Base-by-base conservation (phyloP, 2,888 invertebrate genomes). In the Tetranychus piercei region DNA sequence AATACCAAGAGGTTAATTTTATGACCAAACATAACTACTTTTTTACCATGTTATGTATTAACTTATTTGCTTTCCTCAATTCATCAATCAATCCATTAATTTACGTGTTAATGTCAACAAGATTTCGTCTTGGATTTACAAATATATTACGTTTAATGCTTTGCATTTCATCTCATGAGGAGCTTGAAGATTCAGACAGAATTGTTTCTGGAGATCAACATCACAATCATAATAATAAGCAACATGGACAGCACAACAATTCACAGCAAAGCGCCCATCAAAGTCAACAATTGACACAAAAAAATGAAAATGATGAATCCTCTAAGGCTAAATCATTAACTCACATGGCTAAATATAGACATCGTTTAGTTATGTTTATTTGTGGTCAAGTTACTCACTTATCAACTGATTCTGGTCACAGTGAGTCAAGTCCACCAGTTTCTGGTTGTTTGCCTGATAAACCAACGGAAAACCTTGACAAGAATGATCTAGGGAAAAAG, bases 61-160 rank as follows among this genome's bases (percentile, higher is more conserved):
- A 84, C 77, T 78, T 84, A 23, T 80, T 81, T 70, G 83, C 83
- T 43, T 84, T 84, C 78, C 77, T 82, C 45, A 84, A 84, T 79
- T 83, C 83, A 73, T 82, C 82, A 76, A 80, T 84, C 72, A 84
- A 84, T 76, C 84, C 84, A 0, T 80, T 84, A 78, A 82, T 84
- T 75, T 84, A 84, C 79, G 81, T 81, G 15, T 80, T 82, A n/a
- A 84, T 84, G 83, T 83, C 83, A 78, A 80, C 81, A 5, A 80
- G 82, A 66, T 83, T 84, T 78, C 79, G 83, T 6, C 80, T 80
- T 73, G 81, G 81, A 75, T 82, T 82, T 77, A 79, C 78, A 43
- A 79, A 80, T 22, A 80, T 79, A 43, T 75, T 79, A 44, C 22
- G 77, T 9, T 9, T 55, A 3, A 15, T 55, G 3, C 55, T 55